Evolutionary conservation across 2,113 vertebrate genomes (phyloP).

Genomic region (Calidris pygmaea): DNA sequence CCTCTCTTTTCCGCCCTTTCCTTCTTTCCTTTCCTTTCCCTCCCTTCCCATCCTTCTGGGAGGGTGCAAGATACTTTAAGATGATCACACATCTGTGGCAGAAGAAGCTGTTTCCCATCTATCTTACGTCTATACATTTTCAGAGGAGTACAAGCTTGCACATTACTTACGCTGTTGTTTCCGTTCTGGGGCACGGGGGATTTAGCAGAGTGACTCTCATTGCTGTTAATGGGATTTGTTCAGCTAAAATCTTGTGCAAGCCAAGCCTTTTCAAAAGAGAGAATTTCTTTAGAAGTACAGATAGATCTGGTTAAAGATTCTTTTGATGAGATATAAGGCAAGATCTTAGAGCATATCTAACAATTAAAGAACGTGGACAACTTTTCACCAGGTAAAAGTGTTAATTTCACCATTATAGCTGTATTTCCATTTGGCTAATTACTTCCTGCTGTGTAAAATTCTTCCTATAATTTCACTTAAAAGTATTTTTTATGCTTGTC

Average conservation of each 20-base stretch:
- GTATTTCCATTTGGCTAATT: slow-evolving; percentile 45
- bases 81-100: not conserved
- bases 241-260: not conserved
- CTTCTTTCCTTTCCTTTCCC: no score
- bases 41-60: not conserved
- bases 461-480: slow-evolving; percentile 33
- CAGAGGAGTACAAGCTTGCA: not conserved
- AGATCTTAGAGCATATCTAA: slow-evolving; percentile 16
- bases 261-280: slow-evolving; percentile 34
- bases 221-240: slow-evolving; percentile 42
- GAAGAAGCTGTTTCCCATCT: not conserved
- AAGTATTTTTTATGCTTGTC: slow-evolving; percentile 10
- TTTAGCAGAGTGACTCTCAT: not conserved
- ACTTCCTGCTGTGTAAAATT: slow-evolving; percentile 42
- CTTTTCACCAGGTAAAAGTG: slow-evolving; percentile 10
- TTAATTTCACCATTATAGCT: slow-evolving; percentile 13
- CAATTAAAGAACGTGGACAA: slow-evolving; percentile 18
- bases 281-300: slow-evolving; percentile 36
- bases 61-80: not conserved
- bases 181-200: not conserved
- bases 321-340: slow-evolving; percentile 40
- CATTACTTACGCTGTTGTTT: not conserved
- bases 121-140: rapidly evolving
- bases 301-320: slow-evolving; percentile 20
- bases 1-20: no score